Evolutionary conservation across 2,888 invertebrate genomes (phyloP), one percentile per base, ranked within the genome.

Genomic region (Troides oblongomaculatus): DNA sequence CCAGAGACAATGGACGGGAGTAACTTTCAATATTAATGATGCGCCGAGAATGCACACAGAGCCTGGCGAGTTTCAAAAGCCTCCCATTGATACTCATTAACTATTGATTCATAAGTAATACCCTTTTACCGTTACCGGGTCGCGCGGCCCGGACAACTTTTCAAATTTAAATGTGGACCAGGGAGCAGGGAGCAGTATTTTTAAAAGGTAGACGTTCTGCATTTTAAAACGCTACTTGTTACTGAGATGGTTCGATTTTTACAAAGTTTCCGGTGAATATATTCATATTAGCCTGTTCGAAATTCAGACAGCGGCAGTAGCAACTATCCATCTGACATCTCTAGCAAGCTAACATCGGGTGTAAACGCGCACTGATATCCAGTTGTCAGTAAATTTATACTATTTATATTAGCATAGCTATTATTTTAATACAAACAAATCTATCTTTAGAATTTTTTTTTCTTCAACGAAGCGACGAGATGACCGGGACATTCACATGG

Each of bases 91-190:
- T 90, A 89, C 89, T 91, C 90, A 91, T 92, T 91, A 90, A 88
- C 86, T 91, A 92, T 92, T 90, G 90, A 91, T 89, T 92, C 90
- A 91, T 91, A 92, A 92, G 90, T 91, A 91, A 92, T 92, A 89
- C 89, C 87, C 88, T 89, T 89, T 89, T 86, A 87, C 87, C 84
- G 84, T 83, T 78, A 75, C 81, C 77, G 82, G 77, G 78, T 80
- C 80, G 78, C 78, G 81, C 81, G 80, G 76, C 74, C 79, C 82
- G 84, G 81, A 84, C 85, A 88, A 87, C 86, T 89, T 90, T 89
- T 86, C 82, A 87, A 88, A 90, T 90, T 89, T 87, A 86, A 90
- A 90, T 89, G 76, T 81, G 82, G 85, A 85, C 83, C 84, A 78
- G 82, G 76, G 68, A 79, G 82, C 80, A 46, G 12, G 46, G 46